Conservation (phyloP, 2,888 invertebrate genomes). For the Ernsta delagoae region DNA sequence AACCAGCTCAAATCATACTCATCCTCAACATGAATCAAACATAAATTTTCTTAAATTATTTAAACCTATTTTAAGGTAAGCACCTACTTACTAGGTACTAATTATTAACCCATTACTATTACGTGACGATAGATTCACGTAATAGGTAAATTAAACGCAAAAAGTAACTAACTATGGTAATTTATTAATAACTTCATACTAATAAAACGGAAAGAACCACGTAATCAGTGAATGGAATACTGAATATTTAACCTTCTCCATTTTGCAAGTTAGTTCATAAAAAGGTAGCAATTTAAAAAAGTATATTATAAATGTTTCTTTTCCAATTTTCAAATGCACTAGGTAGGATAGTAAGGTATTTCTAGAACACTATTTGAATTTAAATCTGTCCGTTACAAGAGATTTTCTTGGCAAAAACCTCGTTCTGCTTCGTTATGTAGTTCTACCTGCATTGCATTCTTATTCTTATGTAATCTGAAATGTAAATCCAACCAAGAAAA, state of each 20-base stretch:
- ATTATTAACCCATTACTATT: too few species aligned
- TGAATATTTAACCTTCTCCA: background rate
- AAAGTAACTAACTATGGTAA: constrained; percentile 19
- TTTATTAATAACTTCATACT: constrained; percentile 33
- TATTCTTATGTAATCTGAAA: background rate
- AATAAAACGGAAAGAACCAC: constrained; percentile 19
- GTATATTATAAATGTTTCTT: too few species aligned
- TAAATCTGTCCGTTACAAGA: constrained; percentile 49
- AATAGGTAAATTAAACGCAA: too few species aligned
- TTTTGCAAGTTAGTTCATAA: background rate
- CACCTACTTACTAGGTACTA: too few species aligned
- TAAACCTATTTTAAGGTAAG: too few species aligned
- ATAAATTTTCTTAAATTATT: too few species aligned
- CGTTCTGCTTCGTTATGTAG: constrained; percentile 5
- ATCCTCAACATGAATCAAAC: too few species aligned
- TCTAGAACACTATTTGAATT: constrained; percentile 66
- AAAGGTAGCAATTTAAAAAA: background rate
- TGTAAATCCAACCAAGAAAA: background rate
- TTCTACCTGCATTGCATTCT: constrained; percentile 28
- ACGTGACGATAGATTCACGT: too few species aligned
- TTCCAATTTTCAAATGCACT: too few species aligned
- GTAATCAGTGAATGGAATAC: constrained; percentile 16
- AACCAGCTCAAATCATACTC: too few species aligned
- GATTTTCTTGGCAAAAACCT: constrained; percentile 29
- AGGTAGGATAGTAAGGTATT: constrained; percentile 49